A percentile compares a stretch with the other conserved stretches of the same genome.
Evolutionary conservation across 2,888 invertebrate genomes (phyloP).

Genomic region (Neuroscelio doddi): DNA sequence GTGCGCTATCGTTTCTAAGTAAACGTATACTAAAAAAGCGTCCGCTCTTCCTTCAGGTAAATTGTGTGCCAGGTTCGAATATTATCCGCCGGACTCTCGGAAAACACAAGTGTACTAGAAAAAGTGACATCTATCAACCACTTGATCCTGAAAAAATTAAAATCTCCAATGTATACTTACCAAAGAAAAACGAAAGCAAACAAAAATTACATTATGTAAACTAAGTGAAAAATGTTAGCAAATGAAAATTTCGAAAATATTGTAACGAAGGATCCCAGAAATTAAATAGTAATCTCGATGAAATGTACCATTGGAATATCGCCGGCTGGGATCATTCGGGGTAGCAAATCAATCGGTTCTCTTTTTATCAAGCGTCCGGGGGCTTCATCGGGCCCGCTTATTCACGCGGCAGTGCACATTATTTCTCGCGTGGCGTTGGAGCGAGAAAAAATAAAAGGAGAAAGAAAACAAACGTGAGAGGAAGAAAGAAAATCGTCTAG

Average conservation of each 20-base stretch:
- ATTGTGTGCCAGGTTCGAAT: conserved; percentile 8
- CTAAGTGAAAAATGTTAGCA: no score
- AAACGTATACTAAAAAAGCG: conserved; percentile 17
- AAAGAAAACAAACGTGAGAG: no score
- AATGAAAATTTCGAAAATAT: background rate
- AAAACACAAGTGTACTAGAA: conserved; percentile 5
- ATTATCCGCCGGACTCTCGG: background rate
- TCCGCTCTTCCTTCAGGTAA: background rate
- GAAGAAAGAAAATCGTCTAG: no score
- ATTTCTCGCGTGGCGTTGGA: conserved; percentile 47
- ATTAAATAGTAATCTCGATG: conserved; percentile 8
- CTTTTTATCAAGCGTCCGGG: conserved; percentile 36
- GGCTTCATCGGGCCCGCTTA: conserved; percentile 50
- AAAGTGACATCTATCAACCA: background rate
- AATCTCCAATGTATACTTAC: no score
- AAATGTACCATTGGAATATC: conserved; percentile 4
- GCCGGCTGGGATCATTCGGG: conserved; percentile 13
- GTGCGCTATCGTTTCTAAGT: conserved; percentile 28
- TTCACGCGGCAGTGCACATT: conserved; percentile 52
- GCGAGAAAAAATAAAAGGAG: conserved; percentile 22
- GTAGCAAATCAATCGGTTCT: conserved; percentile 46
- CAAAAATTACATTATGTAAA: no score
- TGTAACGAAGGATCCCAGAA: background rate
- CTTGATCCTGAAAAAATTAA: background rate
- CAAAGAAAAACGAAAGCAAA: no score